phyloP scores from a whole-genome alignment of 2,797 vertebrate genomes.

The Bovichtus diacanthus region DNA sequence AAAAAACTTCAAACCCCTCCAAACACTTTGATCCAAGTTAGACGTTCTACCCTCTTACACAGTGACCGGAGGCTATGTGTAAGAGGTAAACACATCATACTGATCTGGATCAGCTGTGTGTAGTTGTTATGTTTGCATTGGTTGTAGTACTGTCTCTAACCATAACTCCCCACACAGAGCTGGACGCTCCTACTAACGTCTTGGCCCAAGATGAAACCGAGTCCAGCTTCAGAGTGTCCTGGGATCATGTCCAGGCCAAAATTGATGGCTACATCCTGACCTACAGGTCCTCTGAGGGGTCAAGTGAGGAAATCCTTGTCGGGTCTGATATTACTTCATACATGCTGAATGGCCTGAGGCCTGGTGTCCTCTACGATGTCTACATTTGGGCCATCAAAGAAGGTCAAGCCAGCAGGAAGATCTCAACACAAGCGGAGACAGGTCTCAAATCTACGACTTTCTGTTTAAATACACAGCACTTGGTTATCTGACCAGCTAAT shows the following conservation, averaged over 20 bases:
- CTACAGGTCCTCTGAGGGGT: slow-evolving; percentile 81
- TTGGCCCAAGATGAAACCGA: slow-evolving; percentile 78
- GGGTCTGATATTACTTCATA: slow-evolving; percentile 76
- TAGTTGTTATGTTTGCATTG: slow-evolving; percentile 30
- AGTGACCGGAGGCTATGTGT: neutral
- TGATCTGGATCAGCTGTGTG: neutral
- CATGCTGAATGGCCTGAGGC: slow-evolving; percentile 79
- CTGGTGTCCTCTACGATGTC: slow-evolving; percentile 82
- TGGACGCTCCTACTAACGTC: slow-evolving; percentile 74
- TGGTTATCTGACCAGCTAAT: neutral
- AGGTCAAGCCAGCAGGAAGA: slow-evolving; percentile 81
- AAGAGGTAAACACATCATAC: neutral
- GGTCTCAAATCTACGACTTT: slow-evolving; percentile 67
- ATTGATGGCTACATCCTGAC: slow-evolving; percentile 85
- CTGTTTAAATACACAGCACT: slow-evolving; percentile 14
- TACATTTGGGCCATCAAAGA: slow-evolving; percentile 85
- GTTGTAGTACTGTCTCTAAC: slow-evolving; percentile 53
- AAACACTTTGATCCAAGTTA: slow-evolving; percentile 42
- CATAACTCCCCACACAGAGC: slow-evolving; percentile 56
- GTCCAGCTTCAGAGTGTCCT: slow-evolving; percentile 80
- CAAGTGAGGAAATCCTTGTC: slow-evolving; percentile 75
- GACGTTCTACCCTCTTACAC: slow-evolving; percentile 33
- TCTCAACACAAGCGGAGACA: slow-evolving; percentile 80
- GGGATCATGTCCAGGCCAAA: slow-evolving; percentile 80
- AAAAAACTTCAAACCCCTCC: neutral